Evolutionary conservation across 2,113 vertebrate species (phyloP).

Genomic region (Potamarius usumacintae): DNA sequence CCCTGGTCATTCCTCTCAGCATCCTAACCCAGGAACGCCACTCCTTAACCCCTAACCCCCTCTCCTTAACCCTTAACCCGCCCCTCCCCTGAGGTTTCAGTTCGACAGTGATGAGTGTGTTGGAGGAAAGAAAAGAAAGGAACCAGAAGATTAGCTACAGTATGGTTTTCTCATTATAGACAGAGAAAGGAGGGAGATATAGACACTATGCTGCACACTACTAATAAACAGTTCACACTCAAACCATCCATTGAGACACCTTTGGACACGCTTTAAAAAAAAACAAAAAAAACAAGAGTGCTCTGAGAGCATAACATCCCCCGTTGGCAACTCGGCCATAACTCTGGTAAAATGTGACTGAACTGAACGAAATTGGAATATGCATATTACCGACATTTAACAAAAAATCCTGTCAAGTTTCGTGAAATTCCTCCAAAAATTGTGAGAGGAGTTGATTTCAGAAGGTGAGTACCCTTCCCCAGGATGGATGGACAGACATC

Average conservation of each 20-base stretch:
- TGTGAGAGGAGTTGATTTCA: no score
- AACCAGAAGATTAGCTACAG: not conserved
- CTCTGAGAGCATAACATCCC: no score
- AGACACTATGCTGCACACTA: not conserved
- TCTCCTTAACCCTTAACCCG: not conserved
- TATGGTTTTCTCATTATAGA: conserved; percentile 6
- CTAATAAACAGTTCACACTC: not conserved
- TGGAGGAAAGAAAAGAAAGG: not conserved
- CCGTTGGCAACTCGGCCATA: no score
- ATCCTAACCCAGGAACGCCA: conserved; percentile 8
- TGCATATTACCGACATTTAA: no score
- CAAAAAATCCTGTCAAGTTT: no score
- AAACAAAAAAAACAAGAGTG: no score
- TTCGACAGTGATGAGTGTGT: not conserved
- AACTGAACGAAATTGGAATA: no score
- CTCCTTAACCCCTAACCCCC: conserved; percentile 21
- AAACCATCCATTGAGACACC: no score
- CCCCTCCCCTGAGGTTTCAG: not conserved
- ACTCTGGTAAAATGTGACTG: no score
- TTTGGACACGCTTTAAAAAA: not conserved
- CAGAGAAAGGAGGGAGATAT: not conserved
- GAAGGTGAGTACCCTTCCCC: no score
- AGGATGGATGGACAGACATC: no score
- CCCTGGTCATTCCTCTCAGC: not conserved
- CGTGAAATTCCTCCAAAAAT: no score